Evolutionary conservation across 2,888 invertebrate species (phyloP), one percentile per base, ranked within the genome.

Genomic region (Biston stratarius): DNA sequence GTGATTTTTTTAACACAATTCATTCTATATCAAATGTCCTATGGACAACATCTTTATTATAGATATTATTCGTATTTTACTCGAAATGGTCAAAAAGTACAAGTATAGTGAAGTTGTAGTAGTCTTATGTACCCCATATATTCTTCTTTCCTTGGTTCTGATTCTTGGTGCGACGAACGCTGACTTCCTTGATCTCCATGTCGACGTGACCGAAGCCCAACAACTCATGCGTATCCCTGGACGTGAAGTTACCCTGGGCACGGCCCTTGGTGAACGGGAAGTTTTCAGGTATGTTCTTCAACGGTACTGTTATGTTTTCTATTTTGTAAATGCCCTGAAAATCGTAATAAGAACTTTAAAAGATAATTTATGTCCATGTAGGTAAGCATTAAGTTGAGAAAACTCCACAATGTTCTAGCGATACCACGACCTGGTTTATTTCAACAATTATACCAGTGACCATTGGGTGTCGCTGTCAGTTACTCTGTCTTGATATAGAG

Each of bases 221-320:
- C 6, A 64, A 55, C 8, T 70, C 49, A 5, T 75, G 73, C 0
- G 65, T 71, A 5, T 67, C 67, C 5, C 61, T 42, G 0, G 63
- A 36, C 0, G 74, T 72, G 0, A 75, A 0, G 58, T 83, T 82
- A 0, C 59, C 66, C 15, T 64, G 69, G 45, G 80, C 76, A 6
- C 83, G 75, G 11, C 78, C 82, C 61, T 74, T 78, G 5, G 67
- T 76, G 44, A 83, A 80, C 1, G 83, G 83, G 15, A 84, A 78
- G 2, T 75, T 71, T 12, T 36, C 65, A 0, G 83, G 84, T 0
- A 84, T 77, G 6, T 69, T 56, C 1, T 74, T 64, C 0, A 77
- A 57, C 0, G 80, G 77, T 10, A 83, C 48, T 0, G 82, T 75
- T 77, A 79, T 76, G 61, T 83, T 83, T 33, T 48, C 45, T 3